phyloP scores from a whole-genome alignment of 2,888 invertebrate genomes.

The Clusia tigrina region DNA sequence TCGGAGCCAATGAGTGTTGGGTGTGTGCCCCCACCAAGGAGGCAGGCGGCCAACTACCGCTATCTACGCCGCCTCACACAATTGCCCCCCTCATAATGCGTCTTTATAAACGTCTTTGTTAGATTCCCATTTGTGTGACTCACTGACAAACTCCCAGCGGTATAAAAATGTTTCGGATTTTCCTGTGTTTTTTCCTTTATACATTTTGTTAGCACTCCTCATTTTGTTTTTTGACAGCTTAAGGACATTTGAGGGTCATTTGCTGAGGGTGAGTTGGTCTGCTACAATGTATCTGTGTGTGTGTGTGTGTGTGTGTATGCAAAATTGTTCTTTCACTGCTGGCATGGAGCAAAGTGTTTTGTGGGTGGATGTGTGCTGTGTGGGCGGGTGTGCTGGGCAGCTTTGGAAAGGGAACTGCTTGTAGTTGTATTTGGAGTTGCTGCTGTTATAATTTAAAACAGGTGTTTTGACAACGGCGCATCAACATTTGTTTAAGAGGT shows the following conservation, averaged over 20 bases:
- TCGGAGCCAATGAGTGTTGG: too few species aligned
- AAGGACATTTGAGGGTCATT: slow-evolving; percentile 52
- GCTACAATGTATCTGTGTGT: neutral
- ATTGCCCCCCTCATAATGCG: neutral
- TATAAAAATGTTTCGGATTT: slow-evolving; percentile 23
- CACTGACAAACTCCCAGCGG: slow-evolving; percentile 1
- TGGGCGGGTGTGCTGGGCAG: too few species aligned
- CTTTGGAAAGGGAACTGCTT: neutral
- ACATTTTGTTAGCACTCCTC: too few species aligned
- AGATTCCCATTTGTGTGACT: slow-evolving; percentile 1
- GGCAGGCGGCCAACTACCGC: too few species aligned
- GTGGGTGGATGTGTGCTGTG: too few species aligned
- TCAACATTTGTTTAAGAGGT: slow-evolving; percentile 1
- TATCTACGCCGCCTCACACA: neutral
- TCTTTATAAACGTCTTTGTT: slow-evolving; percentile 15
- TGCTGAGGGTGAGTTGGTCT: slow-evolving; percentile 23
- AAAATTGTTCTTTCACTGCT: neutral
- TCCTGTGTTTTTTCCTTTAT: neutral
- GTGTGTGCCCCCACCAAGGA: too few species aligned
- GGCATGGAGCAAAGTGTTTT: too few species aligned
- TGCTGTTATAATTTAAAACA: slow-evolving; percentile 8
- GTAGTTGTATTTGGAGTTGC: neutral
- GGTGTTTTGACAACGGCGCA: neutral
- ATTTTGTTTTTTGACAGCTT: slow-evolving; percentile 45
- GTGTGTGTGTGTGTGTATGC: neutral